These are phyloP conservation scores for Calameuta idolon DNA, from an alignment of 2,888 invertebrate species.

Conservation along the genomic window DNA sequence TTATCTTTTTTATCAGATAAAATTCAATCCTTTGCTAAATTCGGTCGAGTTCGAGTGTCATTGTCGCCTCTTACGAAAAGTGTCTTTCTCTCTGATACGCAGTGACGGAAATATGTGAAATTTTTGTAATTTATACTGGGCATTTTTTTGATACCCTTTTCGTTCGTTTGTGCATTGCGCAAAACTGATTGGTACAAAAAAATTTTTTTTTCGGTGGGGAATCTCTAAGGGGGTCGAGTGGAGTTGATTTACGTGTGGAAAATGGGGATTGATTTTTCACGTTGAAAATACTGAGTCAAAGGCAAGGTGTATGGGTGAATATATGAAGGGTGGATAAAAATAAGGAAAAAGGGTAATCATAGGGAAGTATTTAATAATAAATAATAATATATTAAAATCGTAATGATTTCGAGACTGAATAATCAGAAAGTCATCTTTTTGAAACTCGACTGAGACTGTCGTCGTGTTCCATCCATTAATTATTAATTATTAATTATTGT, in stretches of 20 bases:
- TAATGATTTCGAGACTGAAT: background rate
- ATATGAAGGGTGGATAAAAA: constrained; percentile 1
- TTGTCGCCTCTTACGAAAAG: no score
- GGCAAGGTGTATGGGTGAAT: background rate
- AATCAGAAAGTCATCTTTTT: background rate
- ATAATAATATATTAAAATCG: background rate
- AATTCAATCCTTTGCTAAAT: background rate
- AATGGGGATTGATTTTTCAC: background rate
- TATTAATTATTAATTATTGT: constrained; percentile 31
- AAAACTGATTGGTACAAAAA: constrained; percentile 23
- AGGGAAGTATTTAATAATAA: constrained; percentile 14
- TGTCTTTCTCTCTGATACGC: background rate
- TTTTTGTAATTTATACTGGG: background rate
- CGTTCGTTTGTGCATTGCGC: constrained; percentile 32
- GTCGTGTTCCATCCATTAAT: constrained; percentile 59
- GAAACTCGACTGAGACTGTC: constrained; percentile 46
- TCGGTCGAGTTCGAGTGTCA: no score
- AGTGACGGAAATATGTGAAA: background rate
- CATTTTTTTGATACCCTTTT: background rate
- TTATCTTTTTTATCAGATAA: background rate
- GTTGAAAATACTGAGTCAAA: background rate
- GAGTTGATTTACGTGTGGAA: background rate
- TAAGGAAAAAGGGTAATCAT: constrained; percentile 15
- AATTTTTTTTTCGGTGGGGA: background rate
- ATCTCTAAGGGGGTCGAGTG: constrained; percentile 8